Evolutionary conservation across 1,140 invertebrate genomes (phyloP).

Genomic region (Goniozus legneri): DNA sequence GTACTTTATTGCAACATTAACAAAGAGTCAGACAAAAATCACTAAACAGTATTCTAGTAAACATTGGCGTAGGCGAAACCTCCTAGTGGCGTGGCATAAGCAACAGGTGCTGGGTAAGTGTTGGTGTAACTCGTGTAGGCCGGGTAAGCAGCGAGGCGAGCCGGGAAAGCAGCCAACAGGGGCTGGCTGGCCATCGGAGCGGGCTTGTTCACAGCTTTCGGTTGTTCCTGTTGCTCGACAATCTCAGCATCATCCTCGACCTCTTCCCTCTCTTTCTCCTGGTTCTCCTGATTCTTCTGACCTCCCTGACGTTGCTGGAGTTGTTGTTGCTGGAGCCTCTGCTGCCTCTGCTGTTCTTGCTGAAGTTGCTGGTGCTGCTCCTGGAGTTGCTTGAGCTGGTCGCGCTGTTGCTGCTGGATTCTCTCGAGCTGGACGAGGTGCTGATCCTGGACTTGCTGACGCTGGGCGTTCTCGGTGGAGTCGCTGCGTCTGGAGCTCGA

Average conservation of each 20-base stretch:
- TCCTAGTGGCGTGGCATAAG: too few relatives aligned
- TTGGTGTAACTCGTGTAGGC: too few relatives aligned
- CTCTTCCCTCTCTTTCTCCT: not conserved
- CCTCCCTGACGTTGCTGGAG: not conserved
- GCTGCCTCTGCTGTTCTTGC: slow-evolving; percentile 4
- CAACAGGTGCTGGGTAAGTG: too few relatives aligned
- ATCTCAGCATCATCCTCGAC: not conserved
- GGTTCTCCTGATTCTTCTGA: not conserved
- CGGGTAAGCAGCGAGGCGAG: too few relatives aligned
- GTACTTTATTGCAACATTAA: too few relatives aligned
- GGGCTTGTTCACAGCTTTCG: too few relatives aligned
- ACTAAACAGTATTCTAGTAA: too few relatives aligned
- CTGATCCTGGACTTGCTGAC: slow-evolving; percentile 6
- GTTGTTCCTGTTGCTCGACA: not conserved
- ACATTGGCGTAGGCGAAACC: too few relatives aligned
- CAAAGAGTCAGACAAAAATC: too few relatives aligned
- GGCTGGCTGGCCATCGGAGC: not conserved
- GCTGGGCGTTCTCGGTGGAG: slow-evolving; percentile 13
- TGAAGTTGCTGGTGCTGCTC: slow-evolving; percentile 9
- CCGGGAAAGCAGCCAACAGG: not conserved
- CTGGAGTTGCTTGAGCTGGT: slow-evolving; percentile 1
- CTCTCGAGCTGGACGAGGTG: slow-evolving; percentile 5
- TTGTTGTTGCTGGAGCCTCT: slow-evolving; percentile 5
- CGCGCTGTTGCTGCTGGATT: slow-evolving; percentile 3
- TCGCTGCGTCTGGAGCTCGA: slow-evolving; percentile 14